phyloP scores from a whole-genome alignment of 2,113 vertebrate species.

The Numida meleagris region DNA sequence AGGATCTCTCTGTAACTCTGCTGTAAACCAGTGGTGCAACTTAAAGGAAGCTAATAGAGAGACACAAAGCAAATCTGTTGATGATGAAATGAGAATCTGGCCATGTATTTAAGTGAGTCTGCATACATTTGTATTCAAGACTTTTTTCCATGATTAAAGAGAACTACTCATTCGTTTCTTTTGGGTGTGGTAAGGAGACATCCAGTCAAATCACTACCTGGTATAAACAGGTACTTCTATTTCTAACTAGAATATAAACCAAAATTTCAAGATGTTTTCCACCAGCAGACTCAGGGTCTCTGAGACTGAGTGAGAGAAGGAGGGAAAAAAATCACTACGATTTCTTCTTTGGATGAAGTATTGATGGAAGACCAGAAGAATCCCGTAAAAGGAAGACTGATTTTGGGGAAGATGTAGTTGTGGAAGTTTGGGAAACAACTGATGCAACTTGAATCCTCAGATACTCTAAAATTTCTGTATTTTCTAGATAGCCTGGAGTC shows the following conservation, averaged over 20 bases:
- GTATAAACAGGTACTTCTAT: conserved; percentile 4
- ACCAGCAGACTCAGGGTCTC: neutral
- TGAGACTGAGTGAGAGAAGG: neutral
- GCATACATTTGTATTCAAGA: conserved; percentile 58
- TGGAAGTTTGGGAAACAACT: neutral
- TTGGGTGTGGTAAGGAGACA: conserved; percentile 45
- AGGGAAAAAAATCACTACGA: neutral
- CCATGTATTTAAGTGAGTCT: conserved; percentile 47
- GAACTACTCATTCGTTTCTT: conserved; percentile 35
- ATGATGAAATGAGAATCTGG: conserved; percentile 44
- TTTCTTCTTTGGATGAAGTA: neutral
- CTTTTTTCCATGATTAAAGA: conserved; percentile 65
- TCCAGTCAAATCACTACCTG: neutral
- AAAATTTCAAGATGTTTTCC: neutral
- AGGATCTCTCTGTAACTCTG: neutral
- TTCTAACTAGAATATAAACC: conserved; percentile 2
- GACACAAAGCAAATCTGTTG: conserved; percentile 41
- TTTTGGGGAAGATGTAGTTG: neutral
- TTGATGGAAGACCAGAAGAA: neutral
- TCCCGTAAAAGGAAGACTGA: neutral
- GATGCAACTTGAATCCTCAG: neutral
- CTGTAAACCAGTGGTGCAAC: conserved; percentile 43
- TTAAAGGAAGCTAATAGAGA: conserved; percentile 37
- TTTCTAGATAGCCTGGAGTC: neutral
- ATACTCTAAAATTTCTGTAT: neutral